Percentiles rank a stretch among this genome's conserved stretches.
Evolutionary conservation across 2,113 vertebrate species (phyloP).

Genomic region (Coregonus clupeaformis): DNA sequence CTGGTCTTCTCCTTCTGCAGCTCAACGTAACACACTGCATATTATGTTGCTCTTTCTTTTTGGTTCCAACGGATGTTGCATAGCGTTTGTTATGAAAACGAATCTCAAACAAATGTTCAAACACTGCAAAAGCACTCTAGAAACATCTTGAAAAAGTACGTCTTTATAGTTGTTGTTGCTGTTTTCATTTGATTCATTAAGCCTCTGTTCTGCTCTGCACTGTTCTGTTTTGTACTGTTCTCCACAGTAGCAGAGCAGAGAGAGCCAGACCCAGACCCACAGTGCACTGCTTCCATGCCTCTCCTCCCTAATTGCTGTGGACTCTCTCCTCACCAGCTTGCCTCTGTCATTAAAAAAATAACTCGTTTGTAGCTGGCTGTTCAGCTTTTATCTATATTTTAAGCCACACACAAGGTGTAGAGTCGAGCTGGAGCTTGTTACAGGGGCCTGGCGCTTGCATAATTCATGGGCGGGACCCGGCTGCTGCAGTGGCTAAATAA

Average conservation of each 20-base stretch:
- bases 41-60: not conserved
- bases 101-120: conserved; percentile 43
- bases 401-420: conserved; percentile 95
- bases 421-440: conserved; percentile 90
- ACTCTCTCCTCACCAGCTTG: conserved; percentile 64
- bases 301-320: conserved; percentile 70
- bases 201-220: conserved; percentile 5
- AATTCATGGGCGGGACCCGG: conserved; percentile 85
- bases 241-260: not conserved
- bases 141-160: not conserved
- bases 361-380: conserved; percentile 87
- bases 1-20: conserved; percentile 1
- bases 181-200: conserved; percentile 51
- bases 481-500: conserved; percentile 79
- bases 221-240: conserved; percentile 29
- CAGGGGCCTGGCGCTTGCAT: conserved; percentile 84
- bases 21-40: conserved; percentile 40
- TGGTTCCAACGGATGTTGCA: too few species aligned
- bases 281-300: conserved; percentile 50
- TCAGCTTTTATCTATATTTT: conserved; percentile 99
- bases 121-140: conserved; percentile 32
- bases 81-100: conserved; percentile 48
- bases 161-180: conserved; percentile 41
- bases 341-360: conserved; percentile 65
- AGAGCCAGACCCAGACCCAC: too few species aligned